Evolutionary conservation across 2,888 invertebrate genomes (phyloP).

Genomic region (Cheilosia vulpina): DNA sequence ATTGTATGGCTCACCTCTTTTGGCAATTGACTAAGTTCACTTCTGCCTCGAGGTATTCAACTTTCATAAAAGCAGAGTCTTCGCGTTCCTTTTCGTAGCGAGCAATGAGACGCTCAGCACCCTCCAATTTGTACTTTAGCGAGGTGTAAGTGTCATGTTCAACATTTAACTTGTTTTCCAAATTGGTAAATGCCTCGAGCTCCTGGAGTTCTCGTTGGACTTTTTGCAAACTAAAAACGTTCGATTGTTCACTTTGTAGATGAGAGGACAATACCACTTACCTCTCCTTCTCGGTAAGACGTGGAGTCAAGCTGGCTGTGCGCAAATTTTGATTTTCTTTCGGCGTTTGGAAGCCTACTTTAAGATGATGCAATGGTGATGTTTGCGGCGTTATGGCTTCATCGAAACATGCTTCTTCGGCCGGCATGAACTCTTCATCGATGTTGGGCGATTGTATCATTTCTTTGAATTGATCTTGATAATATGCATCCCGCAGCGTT

Average conservation of each 20-base stretch:
- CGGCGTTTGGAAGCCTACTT: constrained; percentile 50
- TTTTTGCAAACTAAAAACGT: constrained; percentile 82
- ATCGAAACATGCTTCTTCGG: constrained; percentile 76
- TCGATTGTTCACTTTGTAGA: constrained; percentile 20
- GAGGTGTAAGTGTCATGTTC: constrained; percentile 77
- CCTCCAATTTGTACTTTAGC: constrained; percentile 75
- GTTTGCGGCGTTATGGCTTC: constrained; percentile 39
- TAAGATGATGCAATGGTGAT: constrained; percentile 24
- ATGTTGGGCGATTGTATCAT: constrained; percentile 70
- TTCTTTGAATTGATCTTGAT: constrained; percentile 54
- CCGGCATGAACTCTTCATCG: constrained; percentile 77
- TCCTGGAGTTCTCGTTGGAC: constrained; percentile 85
- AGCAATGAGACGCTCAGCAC: constrained; percentile 64
- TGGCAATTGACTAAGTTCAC: constrained; percentile 73
- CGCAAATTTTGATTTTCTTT: constrained; percentile 16
- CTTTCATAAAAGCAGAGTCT: constrained; percentile 55
- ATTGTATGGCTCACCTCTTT: constrained; percentile 75
- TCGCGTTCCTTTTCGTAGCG: constrained; percentile 64
- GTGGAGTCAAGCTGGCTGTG: constrained; percentile 61
- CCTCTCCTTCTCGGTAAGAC: constrained; percentile 64
- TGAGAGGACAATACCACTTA: constrained; percentile 40
- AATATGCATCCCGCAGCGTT: constrained; percentile 70
- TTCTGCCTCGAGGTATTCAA: constrained; percentile 74
- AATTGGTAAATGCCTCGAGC: constrained; percentile 85
- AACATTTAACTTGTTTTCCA: constrained; percentile 85